Evolutionary conservation across 2,113 vertebrate genomes (phyloP), one percentile per base, ranked within the genome.

Genomic region (Dascyllus trimaculatus): DNA sequence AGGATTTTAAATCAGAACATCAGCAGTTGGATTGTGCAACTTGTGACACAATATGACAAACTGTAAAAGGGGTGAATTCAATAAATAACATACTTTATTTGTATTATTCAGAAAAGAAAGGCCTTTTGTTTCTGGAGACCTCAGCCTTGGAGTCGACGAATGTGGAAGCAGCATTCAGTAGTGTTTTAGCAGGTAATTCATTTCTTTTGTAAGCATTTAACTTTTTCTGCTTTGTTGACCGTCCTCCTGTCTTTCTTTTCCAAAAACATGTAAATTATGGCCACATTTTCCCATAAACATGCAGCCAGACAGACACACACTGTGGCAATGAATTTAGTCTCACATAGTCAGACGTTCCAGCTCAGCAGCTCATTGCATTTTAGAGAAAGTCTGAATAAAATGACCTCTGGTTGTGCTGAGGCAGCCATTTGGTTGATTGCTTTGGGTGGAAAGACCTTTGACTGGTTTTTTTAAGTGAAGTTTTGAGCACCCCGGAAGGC

Each of bases 121-220:
- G 89, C 10, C 69, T 95, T 51, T 73, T 93, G 71, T 95, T 92
- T 71, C 88, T 95, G 87, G 95, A 95, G 85, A 95, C 94, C 0
- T 95, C 95, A 0, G 95, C 95, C 5, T 79, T 95, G 84, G 91
- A 87, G 14, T 95, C 95, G 17, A 91, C 91, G 15, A 95, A 95
- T n/a, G 95, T 95, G 46, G 95, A 95, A 72, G 84, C 65, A 13
- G 94, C 95, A 0, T 95, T 95, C 88, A 93, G 87, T 82, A 87
- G 57, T 0, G 93, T 95, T 61, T 60, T 95, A 24, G n/a, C 86
- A 86, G 95, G 95, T 95, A 78, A 86, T 56, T 60, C 1, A 21
- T 69, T 10, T 45, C 9, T 19, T 1, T 22, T 26, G 0, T 32
- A 3, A 35, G 2, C 32, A 35, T 35, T 35, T 6, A 35, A 9